phyloP scores from a whole-genome alignment of 2,888 invertebrate species.

The Abrostola tripartita region DNA sequence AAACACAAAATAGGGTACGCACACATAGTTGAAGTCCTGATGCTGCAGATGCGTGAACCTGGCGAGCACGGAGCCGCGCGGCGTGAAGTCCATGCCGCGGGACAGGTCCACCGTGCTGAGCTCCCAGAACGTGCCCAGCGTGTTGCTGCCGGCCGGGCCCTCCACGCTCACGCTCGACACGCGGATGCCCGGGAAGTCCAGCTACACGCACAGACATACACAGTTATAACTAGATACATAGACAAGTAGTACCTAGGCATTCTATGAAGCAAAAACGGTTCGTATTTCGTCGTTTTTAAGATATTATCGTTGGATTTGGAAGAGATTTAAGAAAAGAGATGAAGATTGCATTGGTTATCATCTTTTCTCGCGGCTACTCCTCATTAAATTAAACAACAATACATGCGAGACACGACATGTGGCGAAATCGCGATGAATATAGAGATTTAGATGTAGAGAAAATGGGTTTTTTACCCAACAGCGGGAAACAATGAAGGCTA shows the following conservation, averaged over 20 bases:
- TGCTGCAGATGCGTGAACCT: constrained; percentile 92
- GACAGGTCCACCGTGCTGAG: constrained; percentile 93
- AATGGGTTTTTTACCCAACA: no score
- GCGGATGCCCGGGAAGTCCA: constrained; percentile 89
- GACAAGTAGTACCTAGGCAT: no score
- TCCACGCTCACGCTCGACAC: constrained; percentile 88
- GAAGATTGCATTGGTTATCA: neutral
- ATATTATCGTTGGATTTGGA: no score
- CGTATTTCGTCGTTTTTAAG: no score
- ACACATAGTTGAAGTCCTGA: constrained; percentile 89
- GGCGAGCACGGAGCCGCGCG: constrained; percentile 92
- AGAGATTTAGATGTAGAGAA: no score
- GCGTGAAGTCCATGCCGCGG: constrained; percentile 94
- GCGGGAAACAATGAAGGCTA: no score
- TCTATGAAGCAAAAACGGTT: no score
- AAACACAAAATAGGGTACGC: constrained; percentile 49
- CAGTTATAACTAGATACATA: no score
- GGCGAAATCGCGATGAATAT: no score
- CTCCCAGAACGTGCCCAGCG: constrained; percentile 92
- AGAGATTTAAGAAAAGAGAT: no score
- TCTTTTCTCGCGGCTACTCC: neutral
- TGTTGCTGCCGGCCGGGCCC: constrained; percentile 87
- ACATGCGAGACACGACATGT: neutral
- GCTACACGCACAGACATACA: constrained; percentile 69
- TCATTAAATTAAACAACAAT: neutral